These are phyloP conservation scores for Eupeodes latifasciatus DNA, from an alignment of 2,888 invertebrate species.

Conservation along the genomic window DNA sequence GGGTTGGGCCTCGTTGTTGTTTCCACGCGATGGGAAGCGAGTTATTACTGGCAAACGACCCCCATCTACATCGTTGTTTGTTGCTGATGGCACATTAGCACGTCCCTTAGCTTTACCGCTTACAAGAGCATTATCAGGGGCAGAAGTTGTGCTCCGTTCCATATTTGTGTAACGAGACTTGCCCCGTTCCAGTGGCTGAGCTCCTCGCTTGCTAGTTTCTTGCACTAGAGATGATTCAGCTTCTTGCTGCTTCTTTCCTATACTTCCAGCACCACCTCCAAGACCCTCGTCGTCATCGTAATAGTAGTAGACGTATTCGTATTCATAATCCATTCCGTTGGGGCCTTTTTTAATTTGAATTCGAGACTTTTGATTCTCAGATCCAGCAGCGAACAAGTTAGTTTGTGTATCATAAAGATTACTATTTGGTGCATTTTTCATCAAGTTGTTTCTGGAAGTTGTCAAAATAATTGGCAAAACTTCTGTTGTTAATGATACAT, in stretches of 20 bases:
- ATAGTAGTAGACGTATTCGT: conserved; percentile 96
- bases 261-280: conserved; percentile 7
- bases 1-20: conserved; percentile 84
- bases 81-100: conserved; percentile 80
- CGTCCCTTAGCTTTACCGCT: conserved; percentile 87
- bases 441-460: conserved; percentile 78
- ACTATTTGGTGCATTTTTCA: conserved; percentile 78
- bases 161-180: conserved; percentile 84
- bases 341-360: conserved; percentile 94
- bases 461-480: conserved; percentile 77
- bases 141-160: conserved; percentile 83
- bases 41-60: conserved; percentile 91
- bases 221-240: conserved; percentile 53
- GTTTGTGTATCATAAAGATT: conserved; percentile 85
- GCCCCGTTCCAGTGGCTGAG: conserved; percentile 81
- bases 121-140: conserved; percentile 87
- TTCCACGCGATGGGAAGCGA: conserved; percentile 91
- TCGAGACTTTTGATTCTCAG: conserved; percentile 89
- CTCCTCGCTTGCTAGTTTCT: conserved; percentile 79
- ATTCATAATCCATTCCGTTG: conserved; percentile 95
- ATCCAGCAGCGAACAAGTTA: conserved; percentile 87
- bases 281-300: conserved; percentile 88
- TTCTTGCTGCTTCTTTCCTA: conserved; percentile 59
- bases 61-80: conserved; percentile 80
- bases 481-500: conserved; percentile 38